Percentiles rank a stretch among this genome's conserved stretches.
phyloP scores from a whole-genome alignment of 1,140 invertebrate genomes.

The Hycleus cichorii region DNA sequence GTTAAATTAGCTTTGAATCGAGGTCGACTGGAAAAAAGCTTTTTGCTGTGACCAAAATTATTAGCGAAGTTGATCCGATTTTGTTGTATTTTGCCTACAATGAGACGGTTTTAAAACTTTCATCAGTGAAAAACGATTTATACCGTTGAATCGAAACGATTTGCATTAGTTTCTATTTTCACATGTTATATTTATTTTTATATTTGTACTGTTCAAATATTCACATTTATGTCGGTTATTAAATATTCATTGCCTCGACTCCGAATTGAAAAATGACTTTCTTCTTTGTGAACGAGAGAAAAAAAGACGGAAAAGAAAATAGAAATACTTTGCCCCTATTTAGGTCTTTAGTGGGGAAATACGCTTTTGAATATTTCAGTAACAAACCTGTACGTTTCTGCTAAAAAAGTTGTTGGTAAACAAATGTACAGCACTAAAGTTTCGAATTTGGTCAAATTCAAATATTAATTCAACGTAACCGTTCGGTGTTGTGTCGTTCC shows the following conservation, averaged over 20 bases:
- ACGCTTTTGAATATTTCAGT: background rate
- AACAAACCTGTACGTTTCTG: slow-evolving; percentile 56
- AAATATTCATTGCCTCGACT: too few relatives aligned
- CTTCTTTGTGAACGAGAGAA: background rate
- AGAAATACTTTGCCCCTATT: background rate
- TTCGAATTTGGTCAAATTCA: slow-evolving; percentile 58
- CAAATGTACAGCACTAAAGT: slow-evolving; percentile 59
- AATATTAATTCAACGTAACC: slow-evolving; percentile 55
- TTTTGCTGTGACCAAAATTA: slow-evolving; percentile 3
- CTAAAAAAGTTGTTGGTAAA: slow-evolving; percentile 66
- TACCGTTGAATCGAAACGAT: too few relatives aligned
- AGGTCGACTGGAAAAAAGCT: slow-evolving; percentile 3
- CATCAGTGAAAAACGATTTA: too few relatives aligned
- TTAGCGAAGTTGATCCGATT: background rate
- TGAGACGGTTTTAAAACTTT: too few relatives aligned
- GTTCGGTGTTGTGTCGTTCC: slow-evolving; percentile 50
- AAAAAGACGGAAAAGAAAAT: too few relatives aligned
- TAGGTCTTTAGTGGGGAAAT: background rate
- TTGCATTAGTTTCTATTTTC: too few relatives aligned
- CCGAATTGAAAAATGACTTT: background rate
- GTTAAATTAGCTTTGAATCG: too few relatives aligned
- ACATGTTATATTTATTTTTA: too few relatives aligned
- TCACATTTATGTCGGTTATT: too few relatives aligned
- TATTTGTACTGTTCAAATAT: too few relatives aligned
- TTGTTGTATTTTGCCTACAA: too few relatives aligned